Evolutionary conservation across 2,888 invertebrate species (phyloP).

Genomic region (Archaeoteleia sp.): DNA sequence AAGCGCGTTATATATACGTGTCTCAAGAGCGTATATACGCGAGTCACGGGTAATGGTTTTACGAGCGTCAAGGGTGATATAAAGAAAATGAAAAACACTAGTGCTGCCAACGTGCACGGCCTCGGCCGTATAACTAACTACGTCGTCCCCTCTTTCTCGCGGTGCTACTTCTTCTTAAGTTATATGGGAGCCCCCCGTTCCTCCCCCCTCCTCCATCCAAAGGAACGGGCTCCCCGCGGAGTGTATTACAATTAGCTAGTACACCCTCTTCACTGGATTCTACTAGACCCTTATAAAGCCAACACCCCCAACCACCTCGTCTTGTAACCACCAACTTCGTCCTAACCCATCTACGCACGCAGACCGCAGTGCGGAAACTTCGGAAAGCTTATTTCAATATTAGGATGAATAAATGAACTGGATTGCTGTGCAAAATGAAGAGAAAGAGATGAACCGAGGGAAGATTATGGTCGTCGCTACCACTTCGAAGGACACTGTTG

Average conservation of each 20-base stretch:
- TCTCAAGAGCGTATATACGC: slow-evolving; percentile 64
- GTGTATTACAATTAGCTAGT: slow-evolving; percentile 73
- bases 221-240: slow-evolving; percentile 68
- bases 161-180: slow-evolving; percentile 68
- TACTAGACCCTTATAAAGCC: slow-evolving; percentile 59
- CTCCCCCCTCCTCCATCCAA: slow-evolving; percentile 50
- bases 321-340: slow-evolving; percentile 40
- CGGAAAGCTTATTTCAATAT: slow-evolving; percentile 66
- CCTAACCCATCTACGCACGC: slow-evolving; percentile 33
- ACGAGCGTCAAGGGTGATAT: slow-evolving; percentile 90
- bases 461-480: not conserved
- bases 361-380: slow-evolving; percentile 55
- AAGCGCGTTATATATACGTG: slow-evolving; percentile 52
- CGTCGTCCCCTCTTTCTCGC: slow-evolving; percentile 63
- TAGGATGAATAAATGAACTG: slow-evolving; percentile 60
- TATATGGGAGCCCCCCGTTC: slow-evolving; percentile 57
- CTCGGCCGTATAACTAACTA: slow-evolving; percentile 71
- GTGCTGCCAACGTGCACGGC: slow-evolving; percentile 71
- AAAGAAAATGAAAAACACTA: slow-evolving; percentile 92
- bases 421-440: not conserved
- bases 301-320: slow-evolving; percentile 50
- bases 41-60: slow-evolving; percentile 89
- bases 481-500: too few species aligned
- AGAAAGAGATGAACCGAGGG: not conserved
- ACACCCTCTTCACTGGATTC: slow-evolving; percentile 57